Evolutionary conservation across 1,140 invertebrate species (phyloP), one percentile per base, ranked within the genome.

Genomic region (Eulimnadia texana): DNA sequence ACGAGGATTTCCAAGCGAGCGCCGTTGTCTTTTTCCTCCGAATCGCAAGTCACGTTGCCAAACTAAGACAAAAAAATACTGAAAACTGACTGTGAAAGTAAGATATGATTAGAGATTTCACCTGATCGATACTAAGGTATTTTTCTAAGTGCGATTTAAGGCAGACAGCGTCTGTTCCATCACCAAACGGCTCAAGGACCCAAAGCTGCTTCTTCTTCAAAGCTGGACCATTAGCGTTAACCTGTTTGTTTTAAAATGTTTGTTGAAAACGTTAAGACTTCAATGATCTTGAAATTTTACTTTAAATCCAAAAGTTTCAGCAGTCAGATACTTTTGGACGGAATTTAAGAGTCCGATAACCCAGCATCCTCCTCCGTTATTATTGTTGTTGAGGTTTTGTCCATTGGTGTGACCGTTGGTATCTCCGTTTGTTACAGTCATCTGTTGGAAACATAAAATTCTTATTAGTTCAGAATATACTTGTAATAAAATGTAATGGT

Each of bases 241-340:
- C 85, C 60, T 61, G 33, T n/a, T n/a, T n/a, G n/a, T n/a, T n/a
- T n/a, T n/a, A n/a, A n/a, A n/a, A n/a, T n/a, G n/a, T n/a, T n/a
- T n/a, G n/a, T n/a, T n/a, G n/a, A n/a, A n/a, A n/a, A n/a, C n/a
- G n/a, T n/a, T n/a, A n/a, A n/a, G n/a, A n/a, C n/a, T n/a, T n/a
- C n/a, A n/a, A n/a, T n/a, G n/a, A n/a, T n/a, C n/a, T n/a, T n/a
- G n/a, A n/a, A n/a, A n/a, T n/a, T n/a, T 61, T 61, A 61, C 62
- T 78, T 98, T 97, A 77, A 89, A 94, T 59, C 95, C 95, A 77
- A 98, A 98, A 22, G 90, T 95, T 77, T 98, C 95, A 0, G 93
- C 94, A 9, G 94, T 98, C 68, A 98, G 81, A 74, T 97, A 98
- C 70, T 91, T 90, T 70, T 85, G 84, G 69, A 85, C 82, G 9